Conservation (phyloP, 1,140 invertebrate species). For the Philaenus spumarius region DNA sequence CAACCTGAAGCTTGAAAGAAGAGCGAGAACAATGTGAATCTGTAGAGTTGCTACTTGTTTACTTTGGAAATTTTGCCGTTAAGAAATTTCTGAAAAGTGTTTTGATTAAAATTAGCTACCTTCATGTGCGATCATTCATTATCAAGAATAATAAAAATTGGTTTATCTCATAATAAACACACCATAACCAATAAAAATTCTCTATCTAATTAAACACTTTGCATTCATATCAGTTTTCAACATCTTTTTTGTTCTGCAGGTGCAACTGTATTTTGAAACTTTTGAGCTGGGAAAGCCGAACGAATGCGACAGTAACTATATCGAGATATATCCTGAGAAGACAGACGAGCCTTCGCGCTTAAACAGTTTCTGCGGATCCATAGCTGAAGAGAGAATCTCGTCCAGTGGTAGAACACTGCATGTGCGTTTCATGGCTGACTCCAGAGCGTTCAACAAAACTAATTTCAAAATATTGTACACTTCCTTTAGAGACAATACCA, state of each 20-base stretch:
- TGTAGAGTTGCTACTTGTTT: too few relatives aligned
- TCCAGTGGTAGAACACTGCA: slow-evolving; percentile 51
- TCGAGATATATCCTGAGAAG: slow-evolving; percentile 62
- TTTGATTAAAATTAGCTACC: too few relatives aligned
- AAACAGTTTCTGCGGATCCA: slow-evolving; percentile 67
- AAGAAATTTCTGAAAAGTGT: too few relatives aligned
- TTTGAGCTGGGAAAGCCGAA: slow-evolving; percentile 66
- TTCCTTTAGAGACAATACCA: slow-evolving; percentile 54
- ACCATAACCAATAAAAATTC: too few relatives aligned
- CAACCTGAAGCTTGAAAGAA: too few relatives aligned
- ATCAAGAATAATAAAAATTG: too few relatives aligned
- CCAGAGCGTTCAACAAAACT: slow-evolving; percentile 53
- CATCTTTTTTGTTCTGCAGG: slow-evolving; percentile 42
- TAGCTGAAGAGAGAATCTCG: slow-evolving; percentile 57
- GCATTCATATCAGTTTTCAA: too few relatives aligned
- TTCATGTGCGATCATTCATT: too few relatives aligned
- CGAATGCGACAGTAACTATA: slow-evolving; percentile 71
- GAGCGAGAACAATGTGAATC: too few relatives aligned
- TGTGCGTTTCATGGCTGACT: slow-evolving; percentile 61
- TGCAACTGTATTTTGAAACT: slow-evolving; percentile 57
- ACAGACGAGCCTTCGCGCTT: slow-evolving; percentile 52
- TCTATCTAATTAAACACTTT: too few relatives aligned
- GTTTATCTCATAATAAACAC: too few relatives aligned
- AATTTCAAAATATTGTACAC: slow-evolving; percentile 61
- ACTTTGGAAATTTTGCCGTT: too few relatives aligned